These are phyloP conservation scores for Aethes cnicana DNA, from an alignment of 2,888 invertebrate genomes.

Conservation along the genomic window DNA sequence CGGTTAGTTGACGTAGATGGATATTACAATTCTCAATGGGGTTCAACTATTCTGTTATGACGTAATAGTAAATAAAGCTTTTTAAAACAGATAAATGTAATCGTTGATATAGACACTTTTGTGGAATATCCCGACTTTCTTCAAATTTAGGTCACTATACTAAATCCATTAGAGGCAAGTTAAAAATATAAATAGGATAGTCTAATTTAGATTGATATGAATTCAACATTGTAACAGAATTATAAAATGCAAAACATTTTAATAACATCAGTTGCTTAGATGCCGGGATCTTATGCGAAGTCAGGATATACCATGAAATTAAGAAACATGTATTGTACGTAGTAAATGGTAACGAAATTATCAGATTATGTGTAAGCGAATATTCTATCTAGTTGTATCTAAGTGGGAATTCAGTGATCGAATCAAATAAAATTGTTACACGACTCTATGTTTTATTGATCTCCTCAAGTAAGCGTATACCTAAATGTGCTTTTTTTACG, in stretches of 20 bases:
- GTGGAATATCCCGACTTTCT: slow-evolving; percentile 15
- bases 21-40: slow-evolving; percentile 15
- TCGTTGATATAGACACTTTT: slow-evolving; percentile 14
- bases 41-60: slow-evolving; percentile 15
- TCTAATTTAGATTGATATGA: background rate
- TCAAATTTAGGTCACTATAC: background rate
- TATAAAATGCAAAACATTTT: too few relatives aligned
- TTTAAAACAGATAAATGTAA: slow-evolving; percentile 25
- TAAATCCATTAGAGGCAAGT: too few relatives aligned
- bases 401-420: slow-evolving; percentile 77
- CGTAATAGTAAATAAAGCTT: slow-evolving; percentile 20
- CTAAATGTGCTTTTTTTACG: background rate
- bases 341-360: slow-evolving; percentile 48
- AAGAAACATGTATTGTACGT: slow-evolving; percentile 36
- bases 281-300: too few relatives aligned
- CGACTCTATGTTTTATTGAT: slow-evolving; percentile 50
- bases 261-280: too few relatives aligned
- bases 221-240: too few relatives aligned
- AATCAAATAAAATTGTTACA: slow-evolving; percentile 83
- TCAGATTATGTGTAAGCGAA: slow-evolving; percentile 54
- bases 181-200: too few relatives aligned
- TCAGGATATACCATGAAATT: slow-evolving; percentile 28
- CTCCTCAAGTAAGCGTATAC: slow-evolving; percentile 21
- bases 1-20: slow-evolving; percentile 23
- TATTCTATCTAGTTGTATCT: slow-evolving; percentile 70